These are phyloP conservation scores for Pseudorasbora parva DNA, from an alignment of 2,113 vertebrate species.

Conservation along the genomic window DNA sequence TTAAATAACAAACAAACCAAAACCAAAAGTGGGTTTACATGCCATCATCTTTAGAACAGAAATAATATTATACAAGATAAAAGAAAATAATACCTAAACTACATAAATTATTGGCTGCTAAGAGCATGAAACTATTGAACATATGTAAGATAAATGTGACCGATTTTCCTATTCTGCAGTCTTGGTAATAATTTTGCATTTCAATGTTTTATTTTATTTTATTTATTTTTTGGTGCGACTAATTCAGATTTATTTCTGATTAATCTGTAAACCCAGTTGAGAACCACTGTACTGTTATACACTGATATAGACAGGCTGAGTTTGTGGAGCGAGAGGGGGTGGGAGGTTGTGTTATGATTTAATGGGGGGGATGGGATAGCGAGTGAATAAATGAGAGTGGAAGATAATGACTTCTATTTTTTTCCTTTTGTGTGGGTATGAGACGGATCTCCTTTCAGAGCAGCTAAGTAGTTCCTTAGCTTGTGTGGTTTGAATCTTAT, in stretches of 20 bases:
- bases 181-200: neutral
- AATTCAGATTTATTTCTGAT: too few relatives aligned
- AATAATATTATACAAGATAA: neutral
- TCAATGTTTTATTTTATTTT: neutral
- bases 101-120: neutral
- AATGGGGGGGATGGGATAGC: constrained; percentile 22
- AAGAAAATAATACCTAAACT: neutral
- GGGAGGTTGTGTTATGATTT: constrained; percentile 25
- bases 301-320: neutral
- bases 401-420: constrained; percentile 33
- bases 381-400: constrained; percentile 35
- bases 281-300: constrained; percentile 24
- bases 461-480: constrained; percentile 23
- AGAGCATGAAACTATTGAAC: neutral
- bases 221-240: neutral
- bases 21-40: neutral
- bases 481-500: neutral
- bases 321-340: neutral
- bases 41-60: neutral
- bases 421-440: constrained; percentile 37
- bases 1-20: neutral
- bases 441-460: constrained; percentile 39
- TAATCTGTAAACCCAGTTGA: constrained; percentile 7
- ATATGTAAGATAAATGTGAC: neutral
- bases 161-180: neutral